Base-by-base conservation (phyloP, 2,113 vertebrate genomes). In the Aptenodytes patagonicus region DNA sequence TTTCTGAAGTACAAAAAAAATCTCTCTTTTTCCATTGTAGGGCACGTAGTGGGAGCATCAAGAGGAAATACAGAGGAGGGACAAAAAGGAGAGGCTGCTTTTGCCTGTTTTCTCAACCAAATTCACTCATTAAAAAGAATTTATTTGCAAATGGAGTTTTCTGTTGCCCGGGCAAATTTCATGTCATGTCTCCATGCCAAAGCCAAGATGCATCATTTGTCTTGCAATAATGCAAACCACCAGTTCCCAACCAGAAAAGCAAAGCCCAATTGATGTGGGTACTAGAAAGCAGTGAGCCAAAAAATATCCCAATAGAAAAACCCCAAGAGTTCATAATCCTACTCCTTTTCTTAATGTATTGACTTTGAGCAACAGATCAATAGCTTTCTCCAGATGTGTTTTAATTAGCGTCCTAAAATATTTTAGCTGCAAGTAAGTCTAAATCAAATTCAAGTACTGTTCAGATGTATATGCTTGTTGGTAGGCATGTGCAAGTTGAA, bases 401-500 rank as follows among this genome's bases (percentile, higher is more conserved):
- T 93, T 87, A 73, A 81, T 92, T 89, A 87, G 34, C 4, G 1
- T 70, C 76, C 62, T 88, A 49, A 93, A 93, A 87, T 73, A 82
- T 87, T 87, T 66, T 64, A 76, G n/a, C 61, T 90, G 51, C 57
- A 58, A 72, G 82, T 66, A 90, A 84, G 61, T 44, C 13, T 61
- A 32, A 88, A 61, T 84, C 44, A 65, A 83, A 85, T 87, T 72
- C 9, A 42, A n/a, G 29, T 70, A 25, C 29, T 38, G 17, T 46
- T 83, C 17, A 75, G 55, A 47, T 60, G 15, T 34, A 6, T 52
- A 7, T 71, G 20, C 7, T 66, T 75, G 36, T 87, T 78, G 52
- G 26, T 73, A 58, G 85, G 58, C 52, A 55, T 0, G 4, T 65
- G 31, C 34, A 79, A 49, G 15, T 52, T 75, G 40, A 75, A 76